These are phyloP conservation scores for Crematogaster levior DNA, from an alignment of 2,888 invertebrate genomes.

Conservation along the genomic window DNA sequence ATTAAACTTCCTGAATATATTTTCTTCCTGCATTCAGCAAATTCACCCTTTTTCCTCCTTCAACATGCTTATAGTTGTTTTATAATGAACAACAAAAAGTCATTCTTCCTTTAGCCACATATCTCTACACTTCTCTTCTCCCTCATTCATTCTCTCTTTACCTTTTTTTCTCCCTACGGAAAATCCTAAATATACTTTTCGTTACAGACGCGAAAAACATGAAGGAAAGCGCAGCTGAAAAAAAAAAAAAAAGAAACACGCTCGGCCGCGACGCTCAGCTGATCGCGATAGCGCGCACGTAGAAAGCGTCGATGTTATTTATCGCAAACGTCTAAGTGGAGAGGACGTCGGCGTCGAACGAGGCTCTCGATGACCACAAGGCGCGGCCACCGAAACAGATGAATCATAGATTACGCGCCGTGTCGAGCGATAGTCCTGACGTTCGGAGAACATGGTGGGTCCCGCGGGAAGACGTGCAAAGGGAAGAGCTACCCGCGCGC, in stretches of 20 bases:
- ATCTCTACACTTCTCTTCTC: neutral
- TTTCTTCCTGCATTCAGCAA: neutral
- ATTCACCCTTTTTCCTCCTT: neutral
- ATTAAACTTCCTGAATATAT: neutral
- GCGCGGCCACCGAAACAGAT: conserved; percentile 38
- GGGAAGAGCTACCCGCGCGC: neutral
- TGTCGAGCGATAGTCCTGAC: conserved; percentile 18
- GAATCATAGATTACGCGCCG: conserved; percentile 40
- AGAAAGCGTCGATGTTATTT: neutral
- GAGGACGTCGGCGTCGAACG: neutral
- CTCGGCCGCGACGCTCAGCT: conserved; percentile 41
- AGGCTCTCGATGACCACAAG: conserved; percentile 17
- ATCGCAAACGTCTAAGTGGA: conserved; percentile 5
- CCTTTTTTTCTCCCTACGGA: neutral
- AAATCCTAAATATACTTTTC: neutral
- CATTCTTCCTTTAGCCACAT: neutral
- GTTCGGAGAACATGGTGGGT: conserved; percentile 3
- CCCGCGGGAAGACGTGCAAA: conserved; percentile 12
- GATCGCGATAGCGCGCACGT: conserved; percentile 32
- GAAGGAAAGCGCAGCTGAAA: neutral
- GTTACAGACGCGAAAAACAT: neutral
- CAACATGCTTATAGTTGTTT: neutral
- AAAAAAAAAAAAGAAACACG: neutral
- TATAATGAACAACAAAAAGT: neutral
- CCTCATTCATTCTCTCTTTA: neutral